Evolutionary conservation across 2,113 vertebrate genomes (phyloP).

Genomic region (Notarius lentiginosus): DNA sequence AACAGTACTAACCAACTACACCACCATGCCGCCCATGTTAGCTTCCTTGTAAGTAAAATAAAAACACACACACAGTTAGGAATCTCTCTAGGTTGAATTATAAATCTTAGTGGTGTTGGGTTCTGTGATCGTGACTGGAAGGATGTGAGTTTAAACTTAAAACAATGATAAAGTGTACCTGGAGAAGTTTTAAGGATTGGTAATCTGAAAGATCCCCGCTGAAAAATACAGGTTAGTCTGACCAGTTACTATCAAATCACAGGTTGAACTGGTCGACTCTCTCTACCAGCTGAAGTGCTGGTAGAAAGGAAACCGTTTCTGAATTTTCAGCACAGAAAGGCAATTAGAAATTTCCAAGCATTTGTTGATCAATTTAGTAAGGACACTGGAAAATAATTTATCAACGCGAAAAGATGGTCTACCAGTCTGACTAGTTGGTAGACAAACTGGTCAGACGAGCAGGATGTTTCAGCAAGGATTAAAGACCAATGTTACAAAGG

Average conservation of each 20-base stretch:
- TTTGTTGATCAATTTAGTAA: not conserved
- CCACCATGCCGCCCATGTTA: not conserved
- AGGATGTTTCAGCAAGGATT: not conserved
- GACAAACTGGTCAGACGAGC: not conserved
- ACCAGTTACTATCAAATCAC: not conserved
- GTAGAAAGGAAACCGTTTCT: not conserved
- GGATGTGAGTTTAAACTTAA: not conserved
- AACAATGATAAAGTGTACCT: not conserved
- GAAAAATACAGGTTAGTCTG: not conserved
- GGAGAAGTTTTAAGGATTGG: not conserved
- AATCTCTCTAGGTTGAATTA: not conserved
- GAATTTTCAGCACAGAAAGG: not conserved
- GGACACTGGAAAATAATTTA: not conserved
- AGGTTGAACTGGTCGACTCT: not conserved
- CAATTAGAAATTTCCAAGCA: not conserved
- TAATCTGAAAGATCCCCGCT: not conserved
- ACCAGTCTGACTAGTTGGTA: not conserved
- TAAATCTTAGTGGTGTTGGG: not conserved
- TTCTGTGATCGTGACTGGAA: not conserved
- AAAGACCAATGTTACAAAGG: not conserved
- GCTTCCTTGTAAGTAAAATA: not conserved
- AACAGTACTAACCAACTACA: too few species aligned
- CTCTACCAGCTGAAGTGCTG: not conserved
- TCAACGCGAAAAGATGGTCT: not conserved
- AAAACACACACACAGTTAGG: not conserved